These are phyloP conservation scores for Podabrus alpinus DNA, from an alignment of 2,888 invertebrate genomes.

Conservation along the genomic window DNA sequence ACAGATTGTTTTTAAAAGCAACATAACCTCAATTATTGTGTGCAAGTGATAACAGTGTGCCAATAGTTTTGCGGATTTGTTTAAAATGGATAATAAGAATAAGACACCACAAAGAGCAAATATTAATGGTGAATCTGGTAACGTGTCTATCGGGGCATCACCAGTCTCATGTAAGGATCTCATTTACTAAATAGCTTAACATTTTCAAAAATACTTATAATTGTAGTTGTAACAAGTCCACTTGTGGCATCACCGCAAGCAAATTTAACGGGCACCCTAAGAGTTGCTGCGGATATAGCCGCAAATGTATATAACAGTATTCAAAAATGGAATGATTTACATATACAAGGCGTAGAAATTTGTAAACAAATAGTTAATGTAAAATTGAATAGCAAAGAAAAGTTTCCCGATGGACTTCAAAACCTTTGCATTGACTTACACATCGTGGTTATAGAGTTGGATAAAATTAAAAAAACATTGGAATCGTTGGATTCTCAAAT, in stretches of 20 bases:
- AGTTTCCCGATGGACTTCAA: slow-evolving; percentile 38
- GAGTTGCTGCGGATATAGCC: slow-evolving; percentile 60
- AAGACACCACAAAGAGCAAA: not conserved
- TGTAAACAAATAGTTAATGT: slow-evolving; percentile 52
- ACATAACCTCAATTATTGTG: not conserved
- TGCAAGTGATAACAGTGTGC: not conserved
- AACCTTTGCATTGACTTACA: slow-evolving; percentile 39
- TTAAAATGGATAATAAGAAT: not conserved
- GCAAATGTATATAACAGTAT: slow-evolving; percentile 61
- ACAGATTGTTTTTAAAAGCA: no score
- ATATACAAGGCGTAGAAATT: slow-evolving; percentile 54
- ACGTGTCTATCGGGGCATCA: not conserved
- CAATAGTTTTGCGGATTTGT: not conserved
- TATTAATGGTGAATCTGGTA: not conserved
- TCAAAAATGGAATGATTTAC: slow-evolving; percentile 59
- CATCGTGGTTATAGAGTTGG: slow-evolving; percentile 40
- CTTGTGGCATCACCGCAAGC: not conserved
- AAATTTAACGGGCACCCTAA: slow-evolving; percentile 42
- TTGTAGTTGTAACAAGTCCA: not conserved
- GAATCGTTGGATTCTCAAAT: slow-evolving; percentile 44
- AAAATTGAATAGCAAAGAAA: slow-evolving; percentile 42
- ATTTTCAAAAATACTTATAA: not conserved
- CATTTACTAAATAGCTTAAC: not conserved
- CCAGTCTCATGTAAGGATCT: not conserved
- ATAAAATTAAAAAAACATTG: slow-evolving; percentile 39